Evolutionary conservation across 2,888 invertebrate genomes (phyloP).

Genomic region (Lepidochrysops patricia): DNA sequence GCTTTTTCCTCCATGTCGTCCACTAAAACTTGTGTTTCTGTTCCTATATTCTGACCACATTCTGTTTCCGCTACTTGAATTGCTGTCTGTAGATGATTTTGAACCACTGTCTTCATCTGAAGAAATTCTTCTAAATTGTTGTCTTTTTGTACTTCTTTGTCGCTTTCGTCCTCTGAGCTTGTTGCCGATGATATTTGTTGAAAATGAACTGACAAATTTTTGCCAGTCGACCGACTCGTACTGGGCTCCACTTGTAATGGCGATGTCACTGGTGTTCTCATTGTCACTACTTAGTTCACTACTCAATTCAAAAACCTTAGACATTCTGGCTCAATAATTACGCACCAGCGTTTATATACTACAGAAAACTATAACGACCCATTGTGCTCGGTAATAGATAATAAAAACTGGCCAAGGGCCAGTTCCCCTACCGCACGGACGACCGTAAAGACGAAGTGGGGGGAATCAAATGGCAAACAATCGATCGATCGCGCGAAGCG

Average conservation of each 20-base stretch:
- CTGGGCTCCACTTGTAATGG: background rate
- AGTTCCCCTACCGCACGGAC: background rate
- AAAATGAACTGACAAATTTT: constrained; percentile 17
- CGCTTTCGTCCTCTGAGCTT: background rate
- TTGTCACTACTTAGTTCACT: background rate
- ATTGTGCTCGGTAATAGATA: background rate
- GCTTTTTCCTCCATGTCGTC: background rate
- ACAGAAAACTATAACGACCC: background rate
- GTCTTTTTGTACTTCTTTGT: background rate
- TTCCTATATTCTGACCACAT: background rate
- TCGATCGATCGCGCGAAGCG: too few relatives aligned
- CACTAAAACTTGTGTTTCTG: background rate
- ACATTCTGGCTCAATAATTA: background rate
- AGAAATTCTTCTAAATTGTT: constrained; percentile 7
- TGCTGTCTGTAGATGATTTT: constrained; percentile 8
- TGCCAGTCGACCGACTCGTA: background rate
- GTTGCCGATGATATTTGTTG: constrained; percentile 2
- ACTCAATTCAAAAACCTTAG: background rate
- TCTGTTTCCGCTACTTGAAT: background rate
- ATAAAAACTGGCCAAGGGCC: background rate
- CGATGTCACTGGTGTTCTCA: constrained; percentile 11
- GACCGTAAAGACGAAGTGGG: background rate
- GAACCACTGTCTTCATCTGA: constrained; percentile 14
- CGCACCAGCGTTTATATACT: background rate
- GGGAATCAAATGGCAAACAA: background rate